phyloP scores from a whole-genome alignment of 2,113 vertebrate genomes.

The Rhynchomys soricoides region DNA sequence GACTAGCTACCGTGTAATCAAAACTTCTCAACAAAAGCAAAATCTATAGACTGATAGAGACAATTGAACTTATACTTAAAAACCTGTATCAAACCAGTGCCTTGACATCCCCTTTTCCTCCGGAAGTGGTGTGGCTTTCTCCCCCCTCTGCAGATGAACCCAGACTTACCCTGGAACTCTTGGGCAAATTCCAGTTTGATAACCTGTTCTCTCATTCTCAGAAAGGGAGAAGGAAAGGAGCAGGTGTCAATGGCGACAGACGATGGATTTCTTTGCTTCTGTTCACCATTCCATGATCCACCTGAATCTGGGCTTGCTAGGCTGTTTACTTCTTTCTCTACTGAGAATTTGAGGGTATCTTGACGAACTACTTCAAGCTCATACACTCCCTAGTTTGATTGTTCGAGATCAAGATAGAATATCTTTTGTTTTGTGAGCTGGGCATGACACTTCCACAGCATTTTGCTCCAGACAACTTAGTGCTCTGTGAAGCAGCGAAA shows the following conservation, averaged over 20 bases:
- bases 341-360: slow-evolving; percentile 49
- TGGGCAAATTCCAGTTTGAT: slow-evolving; percentile 54
- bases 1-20: neutral
- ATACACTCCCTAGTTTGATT: neutral
- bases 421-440: neutral
- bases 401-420: neutral
- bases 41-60: neutral
- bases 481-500: neutral
- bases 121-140: neutral
- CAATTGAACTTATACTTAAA: slow-evolving; percentile 38
- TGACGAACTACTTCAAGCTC: slow-evolving; percentile 45
- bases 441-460: neutral
- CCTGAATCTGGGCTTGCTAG: neutral
- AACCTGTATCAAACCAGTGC: neutral
- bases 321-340: slow-evolving; percentile 33
- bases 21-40: neutral
- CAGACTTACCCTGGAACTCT: slow-evolving; percentile 37
- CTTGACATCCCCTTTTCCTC: neutral
- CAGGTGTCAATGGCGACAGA: neutral
- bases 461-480: neutral
- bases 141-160: neutral
- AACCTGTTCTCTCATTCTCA: slow-evolving; percentile 53
- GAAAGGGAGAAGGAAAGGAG: slow-evolving; percentile 23
- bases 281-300: slow-evolving; percentile 52
- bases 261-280: slow-evolving; percentile 51